Evolutionary conservation across 2,888 invertebrate genomes (phyloP).

Genomic region (Ecdyonurus torrentis): DNA sequence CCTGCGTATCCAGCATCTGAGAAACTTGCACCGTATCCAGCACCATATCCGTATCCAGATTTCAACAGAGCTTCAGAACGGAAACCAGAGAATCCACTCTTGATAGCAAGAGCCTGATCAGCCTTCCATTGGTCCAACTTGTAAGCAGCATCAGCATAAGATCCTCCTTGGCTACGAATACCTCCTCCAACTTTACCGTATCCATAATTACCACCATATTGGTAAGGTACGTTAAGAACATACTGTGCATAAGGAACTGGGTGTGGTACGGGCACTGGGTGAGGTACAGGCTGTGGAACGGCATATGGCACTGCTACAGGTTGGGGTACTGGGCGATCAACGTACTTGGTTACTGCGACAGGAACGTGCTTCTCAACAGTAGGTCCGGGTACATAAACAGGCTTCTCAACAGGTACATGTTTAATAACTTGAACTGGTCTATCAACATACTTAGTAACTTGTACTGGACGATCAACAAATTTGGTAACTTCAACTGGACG

Average conservation of each 20-base stretch:
- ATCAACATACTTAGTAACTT: slow-evolving; percentile 29
- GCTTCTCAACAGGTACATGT: slow-evolving; percentile 2
- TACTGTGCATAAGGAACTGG: slow-evolving; percentile 12
- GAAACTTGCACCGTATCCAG: neutral
- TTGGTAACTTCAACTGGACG: slow-evolving; percentile 30
- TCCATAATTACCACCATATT: neutral
- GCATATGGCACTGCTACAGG: slow-evolving; percentile 19
- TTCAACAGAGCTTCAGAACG: neutral
- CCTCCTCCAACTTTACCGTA: neutral
- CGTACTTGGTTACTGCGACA: slow-evolving; percentile 6
- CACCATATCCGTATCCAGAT: neutral
- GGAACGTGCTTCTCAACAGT: neutral
- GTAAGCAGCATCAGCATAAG: neutral
- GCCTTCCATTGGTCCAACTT: neutral
- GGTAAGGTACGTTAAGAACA: slow-evolving; percentile 1
- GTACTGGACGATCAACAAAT: slow-evolving; percentile 30
- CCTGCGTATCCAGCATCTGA: neutral
- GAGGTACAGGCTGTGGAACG: slow-evolving; percentile 19
- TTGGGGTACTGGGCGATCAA: slow-evolving; percentile 25
- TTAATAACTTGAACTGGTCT: slow-evolving; percentile 28
- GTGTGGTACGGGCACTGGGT: slow-evolving; percentile 14
- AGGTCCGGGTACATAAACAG: neutral
- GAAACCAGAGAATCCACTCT: neutral
- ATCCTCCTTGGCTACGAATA: neutral
- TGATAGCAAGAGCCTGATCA: neutral